Evolutionary conservation across 2,797 vertebrate species (phyloP).

Genomic region (Ammospiza maritima): DNA sequence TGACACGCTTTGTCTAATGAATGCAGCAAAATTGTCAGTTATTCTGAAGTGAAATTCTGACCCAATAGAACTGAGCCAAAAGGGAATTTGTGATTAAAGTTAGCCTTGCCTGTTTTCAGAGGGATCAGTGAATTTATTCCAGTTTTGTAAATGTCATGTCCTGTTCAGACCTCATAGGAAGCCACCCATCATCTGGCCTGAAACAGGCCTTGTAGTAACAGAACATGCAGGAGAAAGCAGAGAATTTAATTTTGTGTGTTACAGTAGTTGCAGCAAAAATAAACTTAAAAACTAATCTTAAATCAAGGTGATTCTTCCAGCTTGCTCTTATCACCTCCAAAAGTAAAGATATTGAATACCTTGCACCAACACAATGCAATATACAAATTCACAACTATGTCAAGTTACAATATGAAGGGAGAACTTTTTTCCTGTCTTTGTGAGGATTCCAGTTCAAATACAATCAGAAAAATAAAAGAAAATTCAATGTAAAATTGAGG

Average conservation of each 20-base stretch:
- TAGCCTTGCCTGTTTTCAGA: not conserved
- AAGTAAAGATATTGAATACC: not conserved
- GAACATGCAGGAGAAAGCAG: not conserved
- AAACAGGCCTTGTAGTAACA: not conserved
- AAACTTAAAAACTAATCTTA: not conserved
- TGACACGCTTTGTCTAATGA: not conserved
- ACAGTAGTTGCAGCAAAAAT: not conserved
- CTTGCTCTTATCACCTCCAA: not conserved
- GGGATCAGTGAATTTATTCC: not conserved
- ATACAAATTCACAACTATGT: not conserved
- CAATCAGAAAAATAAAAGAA: constrained; percentile 15
- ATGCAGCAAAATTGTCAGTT: not conserved
- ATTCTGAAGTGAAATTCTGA: not conserved
- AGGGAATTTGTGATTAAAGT: not conserved
- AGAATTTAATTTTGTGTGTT: not conserved
- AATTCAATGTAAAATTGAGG: not conserved
- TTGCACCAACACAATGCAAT: not conserved
- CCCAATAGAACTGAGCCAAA: not conserved
- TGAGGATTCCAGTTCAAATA: not conserved
- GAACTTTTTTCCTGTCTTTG: not conserved
- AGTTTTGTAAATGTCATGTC: not conserved
- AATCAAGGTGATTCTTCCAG: not conserved
- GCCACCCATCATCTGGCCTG: not conserved
- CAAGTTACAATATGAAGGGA: not conserved
- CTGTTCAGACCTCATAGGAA: not conserved